Evolutionary conservation across 1,140 invertebrate genomes (phyloP).

Genomic region (Colletes latitarsis): DNA sequence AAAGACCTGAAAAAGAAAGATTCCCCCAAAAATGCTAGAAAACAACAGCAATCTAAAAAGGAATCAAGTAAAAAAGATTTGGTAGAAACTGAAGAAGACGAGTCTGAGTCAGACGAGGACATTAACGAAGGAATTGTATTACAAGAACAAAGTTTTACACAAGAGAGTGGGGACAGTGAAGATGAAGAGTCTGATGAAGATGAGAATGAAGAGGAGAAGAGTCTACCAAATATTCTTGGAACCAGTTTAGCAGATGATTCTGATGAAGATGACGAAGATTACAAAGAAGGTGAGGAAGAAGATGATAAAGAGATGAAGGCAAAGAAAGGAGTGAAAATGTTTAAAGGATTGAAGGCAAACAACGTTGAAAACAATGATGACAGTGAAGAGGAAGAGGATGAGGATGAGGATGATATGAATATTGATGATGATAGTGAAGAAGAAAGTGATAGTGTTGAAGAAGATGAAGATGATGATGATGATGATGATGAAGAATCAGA

Average conservation of each 20-base stretch:
- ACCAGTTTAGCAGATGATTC: conserved; percentile 50
- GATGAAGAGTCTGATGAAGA: conserved; percentile 40
- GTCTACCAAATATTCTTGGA: conserved; percentile 41
- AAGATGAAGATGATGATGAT: conserved; percentile 37
- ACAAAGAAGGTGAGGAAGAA: conserved; percentile 32
- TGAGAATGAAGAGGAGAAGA: conserved; percentile 30
- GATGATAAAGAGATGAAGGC: conserved; percentile 47
- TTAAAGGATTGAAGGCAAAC: conserved; percentile 28
- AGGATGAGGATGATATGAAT: not conserved
- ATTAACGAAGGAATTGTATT: conserved; percentile 40
- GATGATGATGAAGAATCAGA: conserved; percentile 42
- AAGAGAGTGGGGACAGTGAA: conserved; percentile 25
- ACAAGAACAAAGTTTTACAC: conserved; percentile 2
- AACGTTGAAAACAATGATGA: not conserved
- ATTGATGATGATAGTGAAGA: not conserved
- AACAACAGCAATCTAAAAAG: conserved; percentile 9
- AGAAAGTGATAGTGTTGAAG: not conserved
- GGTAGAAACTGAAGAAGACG: conserved; percentile 10
- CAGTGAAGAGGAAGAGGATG: not conserved
- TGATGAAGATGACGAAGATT: conserved; percentile 59
- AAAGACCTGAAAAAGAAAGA: conserved; percentile 17
- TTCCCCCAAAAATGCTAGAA: conserved; percentile 21
- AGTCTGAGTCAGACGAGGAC: conserved; percentile 36
- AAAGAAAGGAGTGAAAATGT: conserved; percentile 58
- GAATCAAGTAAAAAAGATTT: not conserved